phyloP scores from a whole-genome alignment of 2,888 invertebrate species.

The Biston stratarius region DNA sequence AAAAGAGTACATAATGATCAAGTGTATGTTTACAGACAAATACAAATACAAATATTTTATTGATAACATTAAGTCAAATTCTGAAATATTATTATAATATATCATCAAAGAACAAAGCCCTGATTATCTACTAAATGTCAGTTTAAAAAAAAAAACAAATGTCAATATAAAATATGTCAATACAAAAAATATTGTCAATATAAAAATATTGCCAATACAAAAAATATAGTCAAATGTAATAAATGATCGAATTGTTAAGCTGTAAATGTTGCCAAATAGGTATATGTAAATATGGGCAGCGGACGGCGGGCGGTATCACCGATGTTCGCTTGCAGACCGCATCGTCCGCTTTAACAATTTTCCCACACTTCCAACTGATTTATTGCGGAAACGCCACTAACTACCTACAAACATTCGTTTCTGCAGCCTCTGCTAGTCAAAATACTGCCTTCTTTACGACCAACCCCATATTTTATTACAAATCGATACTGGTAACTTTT shows the following conservation, averaged over 20 bases:
- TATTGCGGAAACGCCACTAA: constrained; percentile 70
- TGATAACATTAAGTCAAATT: no score
- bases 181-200: no score
- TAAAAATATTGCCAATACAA: no score
- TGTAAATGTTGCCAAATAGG: constrained; percentile 32
- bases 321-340: constrained; percentile 66
- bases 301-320: constrained; percentile 56
- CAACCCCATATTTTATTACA: constrained; percentile 72
- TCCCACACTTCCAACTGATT: constrained; percentile 71
- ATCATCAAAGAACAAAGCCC: no score
- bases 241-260: constrained; percentile 22
- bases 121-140: no score
- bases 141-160: no score
- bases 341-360: constrained; percentile 69
- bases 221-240: no score
- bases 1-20: no score
- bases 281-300: constrained; percentile 49
- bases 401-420: constrained; percentile 66
- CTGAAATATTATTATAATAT: no score
- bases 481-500: constrained; percentile 67
- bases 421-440: constrained; percentile 64
- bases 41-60: no score
- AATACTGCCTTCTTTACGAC: constrained; percentile 73
- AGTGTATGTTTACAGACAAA: no score
- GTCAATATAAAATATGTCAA: no score